Conservation (phyloP, 2,797 vertebrate genomes). For the Bucorvus abyssinicus region DNA sequence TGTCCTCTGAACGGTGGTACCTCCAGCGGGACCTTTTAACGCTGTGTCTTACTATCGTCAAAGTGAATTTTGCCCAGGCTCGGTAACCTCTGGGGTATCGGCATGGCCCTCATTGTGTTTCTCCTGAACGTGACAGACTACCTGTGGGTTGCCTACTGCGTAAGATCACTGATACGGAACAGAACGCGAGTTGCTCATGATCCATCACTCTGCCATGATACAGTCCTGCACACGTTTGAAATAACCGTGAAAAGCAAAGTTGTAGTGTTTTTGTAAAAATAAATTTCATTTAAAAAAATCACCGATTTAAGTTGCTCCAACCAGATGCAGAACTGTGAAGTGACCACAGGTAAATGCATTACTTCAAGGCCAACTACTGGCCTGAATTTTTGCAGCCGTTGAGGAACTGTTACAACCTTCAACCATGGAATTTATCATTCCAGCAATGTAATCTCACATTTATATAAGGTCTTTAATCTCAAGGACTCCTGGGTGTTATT, state of each 20-base stretch:
- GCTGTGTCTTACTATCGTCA: neutral
- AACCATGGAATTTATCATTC: neutral
- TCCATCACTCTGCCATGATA: slow-evolving; percentile 58
- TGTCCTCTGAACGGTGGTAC: neutral
- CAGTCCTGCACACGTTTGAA: neutral
- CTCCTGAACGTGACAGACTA: slow-evolving; percentile 57
- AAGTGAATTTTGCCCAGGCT: neutral
- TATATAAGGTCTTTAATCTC: neutral
- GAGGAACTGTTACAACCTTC: neutral
- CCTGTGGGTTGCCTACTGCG: slow-evolving; percentile 42
- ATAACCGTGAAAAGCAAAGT: neutral
- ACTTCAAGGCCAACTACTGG: neutral
- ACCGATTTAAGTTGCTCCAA: neutral
- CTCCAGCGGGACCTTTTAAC: neutral
- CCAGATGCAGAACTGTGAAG: neutral
- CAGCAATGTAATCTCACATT: neutral
- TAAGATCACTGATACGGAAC: slow-evolving; percentile 59
- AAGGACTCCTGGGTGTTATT: neutral
- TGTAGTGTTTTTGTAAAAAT: neutral
- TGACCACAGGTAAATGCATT: neutral
- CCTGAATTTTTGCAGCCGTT: neutral
- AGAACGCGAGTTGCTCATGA: neutral
- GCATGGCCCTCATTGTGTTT: slow-evolving; percentile 30
- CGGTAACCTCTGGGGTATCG: slow-evolving; percentile 53
- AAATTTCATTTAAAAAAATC: neutral